phyloP scores from a whole-genome alignment of 2,888 invertebrate species.

The Drosophila nr. perissopoda region DNA sequence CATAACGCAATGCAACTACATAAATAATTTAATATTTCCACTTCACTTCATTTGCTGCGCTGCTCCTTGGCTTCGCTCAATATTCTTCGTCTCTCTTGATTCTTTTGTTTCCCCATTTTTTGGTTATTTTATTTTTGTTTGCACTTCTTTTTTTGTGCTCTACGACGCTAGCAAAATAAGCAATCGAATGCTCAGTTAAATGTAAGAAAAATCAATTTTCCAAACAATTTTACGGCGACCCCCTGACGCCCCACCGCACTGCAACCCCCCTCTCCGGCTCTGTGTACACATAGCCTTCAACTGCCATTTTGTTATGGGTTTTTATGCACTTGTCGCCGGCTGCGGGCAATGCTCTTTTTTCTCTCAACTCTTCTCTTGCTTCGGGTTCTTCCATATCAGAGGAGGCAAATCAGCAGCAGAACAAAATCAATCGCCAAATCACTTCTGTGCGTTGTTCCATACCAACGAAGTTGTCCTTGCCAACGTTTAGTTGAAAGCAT shows the following conservation, averaged over 20 bases:
- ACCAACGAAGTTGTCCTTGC: conserved; percentile 39
- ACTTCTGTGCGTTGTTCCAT: conserved; percentile 78
- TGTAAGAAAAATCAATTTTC: conserved; percentile 82
- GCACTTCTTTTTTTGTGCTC: conserved; percentile 27
- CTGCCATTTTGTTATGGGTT: conserved; percentile 59
- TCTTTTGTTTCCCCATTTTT: conserved; percentile 24
- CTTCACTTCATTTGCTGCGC: conserved; percentile 66
- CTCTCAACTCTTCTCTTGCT: conserved; percentile 14
- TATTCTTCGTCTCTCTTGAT: neutral
- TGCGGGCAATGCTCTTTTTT: conserved; percentile 74
- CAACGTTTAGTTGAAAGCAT: conserved; percentile 56
- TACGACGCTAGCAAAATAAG: conserved; percentile 72
- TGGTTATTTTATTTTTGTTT: conserved; percentile 26
- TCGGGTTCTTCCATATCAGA: conserved; percentile 24
- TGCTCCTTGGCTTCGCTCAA: conserved; percentile 39
- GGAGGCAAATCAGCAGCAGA: conserved; percentile 62
- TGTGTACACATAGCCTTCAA: conserved; percentile 9
- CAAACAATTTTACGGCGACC: conserved; percentile 78
- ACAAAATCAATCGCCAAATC: conserved; percentile 84
- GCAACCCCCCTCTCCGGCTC: neutral
- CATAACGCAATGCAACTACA: conserved; percentile 78
- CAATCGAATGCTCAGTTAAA: conserved; percentile 82
- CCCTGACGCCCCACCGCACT: conserved; percentile 12
- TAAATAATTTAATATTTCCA: conserved; percentile 82
- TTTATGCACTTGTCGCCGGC: conserved; percentile 82